Conservation (phyloP, 2,113 vertebrate species). For the Colius striatus region DNA sequence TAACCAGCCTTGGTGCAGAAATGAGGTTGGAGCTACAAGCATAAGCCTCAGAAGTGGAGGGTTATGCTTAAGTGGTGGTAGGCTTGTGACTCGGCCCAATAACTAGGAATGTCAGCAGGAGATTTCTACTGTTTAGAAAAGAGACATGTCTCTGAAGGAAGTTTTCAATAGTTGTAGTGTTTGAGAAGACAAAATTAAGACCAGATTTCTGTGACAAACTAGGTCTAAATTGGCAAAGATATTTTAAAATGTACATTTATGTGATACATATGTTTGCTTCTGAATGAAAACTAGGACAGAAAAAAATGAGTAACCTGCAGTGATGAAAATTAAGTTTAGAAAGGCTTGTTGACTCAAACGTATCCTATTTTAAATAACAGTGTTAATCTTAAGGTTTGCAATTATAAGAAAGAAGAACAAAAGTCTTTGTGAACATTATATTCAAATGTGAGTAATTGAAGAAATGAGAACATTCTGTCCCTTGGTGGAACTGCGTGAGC, state of each 20-base stretch:
- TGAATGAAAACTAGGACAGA: neutral
- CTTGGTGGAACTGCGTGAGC: neutral
- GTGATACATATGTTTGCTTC: neutral
- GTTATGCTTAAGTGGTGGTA: neutral
- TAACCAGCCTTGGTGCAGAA: neutral
- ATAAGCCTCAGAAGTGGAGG: neutral
- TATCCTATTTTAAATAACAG: neutral
- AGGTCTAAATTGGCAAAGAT: neutral
- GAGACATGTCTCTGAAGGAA: neutral
- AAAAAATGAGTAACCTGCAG: neutral
- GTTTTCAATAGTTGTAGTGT: neutral
- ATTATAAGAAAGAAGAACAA: slow-evolving; percentile 42
- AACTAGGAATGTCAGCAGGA: neutral
- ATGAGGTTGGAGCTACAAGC: neutral
- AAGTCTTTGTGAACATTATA: slow-evolving; percentile 47
- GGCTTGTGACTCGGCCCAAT: neutral
- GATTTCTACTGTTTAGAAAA: neutral
- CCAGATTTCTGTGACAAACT: neutral
- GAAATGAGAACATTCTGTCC: slow-evolving; percentile 60
- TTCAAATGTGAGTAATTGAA: slow-evolving; percentile 56
- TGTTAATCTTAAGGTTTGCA: slow-evolving; percentile 43
- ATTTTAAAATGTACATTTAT: neutral
- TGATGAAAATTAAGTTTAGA: slow-evolving; percentile 17
- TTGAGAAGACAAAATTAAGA: neutral
- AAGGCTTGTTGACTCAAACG: neutral